phyloP scores from a whole-genome alignment of 2,888 invertebrate genomes.

The Creontiades dilutus region DNA sequence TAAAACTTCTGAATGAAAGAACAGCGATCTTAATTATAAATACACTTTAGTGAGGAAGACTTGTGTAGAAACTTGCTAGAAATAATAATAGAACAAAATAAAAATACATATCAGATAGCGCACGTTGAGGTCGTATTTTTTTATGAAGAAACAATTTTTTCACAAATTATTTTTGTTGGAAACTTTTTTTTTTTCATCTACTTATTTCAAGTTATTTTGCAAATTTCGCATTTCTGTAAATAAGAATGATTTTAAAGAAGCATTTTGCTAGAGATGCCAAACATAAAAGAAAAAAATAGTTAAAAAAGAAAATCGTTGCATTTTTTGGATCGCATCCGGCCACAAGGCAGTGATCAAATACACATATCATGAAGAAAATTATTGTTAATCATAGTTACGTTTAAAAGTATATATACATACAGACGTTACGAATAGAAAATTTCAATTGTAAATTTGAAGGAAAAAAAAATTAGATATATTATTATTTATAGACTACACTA shows the following conservation, averaged over 20 bases:
- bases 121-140: slow-evolving; percentile 59
- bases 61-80: slow-evolving; percentile 67
- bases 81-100: slow-evolving; percentile 11
- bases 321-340: slow-evolving; percentile 64
- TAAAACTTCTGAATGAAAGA: slow-evolving; percentile 60
- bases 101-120: slow-evolving; percentile 48
- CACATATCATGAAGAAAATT: slow-evolving; percentile 58
- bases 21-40: slow-evolving; percentile 50
- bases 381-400: slow-evolving; percentile 33
- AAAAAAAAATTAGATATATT: slow-evolving; percentile 25
- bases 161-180: neutral
- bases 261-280: slow-evolving; percentile 67
- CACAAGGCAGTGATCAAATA: slow-evolving; percentile 67
- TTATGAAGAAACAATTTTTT: slow-evolving; percentile 48
- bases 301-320: slow-evolving; percentile 45
- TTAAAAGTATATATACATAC: slow-evolving; percentile 30
- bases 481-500: slow-evolving; percentile 43
- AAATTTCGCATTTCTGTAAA: slow-evolving; percentile 51
- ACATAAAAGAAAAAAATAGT: slow-evolving; percentile 16
- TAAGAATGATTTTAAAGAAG: slow-evolving; percentile 32
- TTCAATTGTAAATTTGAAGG: slow-evolving; percentile 40
- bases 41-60: slow-evolving; percentile 58
- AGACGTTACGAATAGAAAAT: neutral
- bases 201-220: neutral
- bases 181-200: neutral